A percentile compares a stretch with the other conserved stretches of the same genome.
Conservation (phyloP, 1,140 invertebrate genomes). For the Hermetia illucens region DNA sequence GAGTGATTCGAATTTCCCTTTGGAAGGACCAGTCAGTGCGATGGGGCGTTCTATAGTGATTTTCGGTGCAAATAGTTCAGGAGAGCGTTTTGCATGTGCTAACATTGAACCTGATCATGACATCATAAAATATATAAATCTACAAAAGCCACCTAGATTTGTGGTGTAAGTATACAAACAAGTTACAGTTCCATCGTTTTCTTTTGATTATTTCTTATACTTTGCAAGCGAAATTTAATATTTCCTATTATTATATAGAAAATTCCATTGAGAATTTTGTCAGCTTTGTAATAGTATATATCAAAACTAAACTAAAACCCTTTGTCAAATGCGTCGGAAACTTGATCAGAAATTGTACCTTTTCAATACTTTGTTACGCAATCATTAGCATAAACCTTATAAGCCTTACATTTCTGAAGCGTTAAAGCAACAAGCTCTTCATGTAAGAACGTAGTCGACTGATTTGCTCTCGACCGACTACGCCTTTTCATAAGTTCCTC, state of each 20-base stretch:
- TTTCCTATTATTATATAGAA: not conserved
- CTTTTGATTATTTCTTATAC: not conserved
- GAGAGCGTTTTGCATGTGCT: conserved; percentile 69
- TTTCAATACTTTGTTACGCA: no score
- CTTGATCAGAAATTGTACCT: no score
- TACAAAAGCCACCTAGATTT: conserved; percentile 74
- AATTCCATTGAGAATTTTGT: not conserved
- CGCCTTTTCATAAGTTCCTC: no score
- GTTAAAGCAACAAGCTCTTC: no score
- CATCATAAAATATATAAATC: conserved; percentile 79
- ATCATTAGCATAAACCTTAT: no score
- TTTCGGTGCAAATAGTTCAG: conserved; percentile 54
- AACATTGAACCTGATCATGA: conserved; percentile 85
- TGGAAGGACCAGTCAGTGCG: conserved; percentile 60
- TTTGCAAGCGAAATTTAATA: not conserved
- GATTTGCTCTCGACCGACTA: no score
- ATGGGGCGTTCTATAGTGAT: conserved; percentile 77
- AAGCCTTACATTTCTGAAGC: no score
- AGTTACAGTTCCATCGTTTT: not conserved
- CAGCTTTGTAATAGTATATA: no score
- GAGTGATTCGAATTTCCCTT: conserved; percentile 74
- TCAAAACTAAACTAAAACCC: no score
- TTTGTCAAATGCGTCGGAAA: no score
- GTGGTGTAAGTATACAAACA: conserved; percentile 52
- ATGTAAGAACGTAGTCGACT: no score